Conservation (phyloP, 2,113 vertebrate genomes). For the Nibea coibor region DNA sequence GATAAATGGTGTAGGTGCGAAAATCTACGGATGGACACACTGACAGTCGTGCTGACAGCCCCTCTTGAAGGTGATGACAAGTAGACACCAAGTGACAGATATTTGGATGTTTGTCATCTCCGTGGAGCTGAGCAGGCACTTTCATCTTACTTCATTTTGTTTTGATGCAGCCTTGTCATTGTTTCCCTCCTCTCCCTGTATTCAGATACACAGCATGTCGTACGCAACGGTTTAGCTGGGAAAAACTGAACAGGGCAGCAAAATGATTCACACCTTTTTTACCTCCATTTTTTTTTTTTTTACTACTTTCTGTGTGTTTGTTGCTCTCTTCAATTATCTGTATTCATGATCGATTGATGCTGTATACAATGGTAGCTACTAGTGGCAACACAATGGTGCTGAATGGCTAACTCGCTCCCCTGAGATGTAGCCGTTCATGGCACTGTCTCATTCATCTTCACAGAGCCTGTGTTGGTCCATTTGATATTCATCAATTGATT, state of each 20-base stretch:
- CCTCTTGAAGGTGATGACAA: slow-evolving; percentile 69
- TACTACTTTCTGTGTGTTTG: slow-evolving; percentile 22
- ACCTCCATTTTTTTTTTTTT: slow-evolving; percentile 36
- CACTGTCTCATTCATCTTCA: slow-evolving; percentile 59
- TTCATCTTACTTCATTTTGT: slow-evolving; percentile 55
- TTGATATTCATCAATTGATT: slow-evolving; percentile 76
- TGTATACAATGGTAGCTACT: slow-evolving; percentile 1
- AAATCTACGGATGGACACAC: slow-evolving; percentile 66
- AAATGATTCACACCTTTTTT: slow-evolving; percentile 25
- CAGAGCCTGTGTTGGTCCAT: slow-evolving; percentile 49
- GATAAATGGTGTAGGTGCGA: slow-evolving; percentile 61
- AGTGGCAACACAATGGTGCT: slow-evolving; percentile 17
- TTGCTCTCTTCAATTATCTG: slow-evolving; percentile 29
- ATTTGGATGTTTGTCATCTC: slow-evolving; percentile 69
- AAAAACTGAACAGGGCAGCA: background rate
- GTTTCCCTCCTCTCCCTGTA: background rate
- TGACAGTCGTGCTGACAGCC: slow-evolving; percentile 69
- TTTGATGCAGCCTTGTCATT: slow-evolving; percentile 48
- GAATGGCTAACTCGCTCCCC: slow-evolving; percentile 8
- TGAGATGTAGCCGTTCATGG: slow-evolving; percentile 11
- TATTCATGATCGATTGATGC: slow-evolving; percentile 28
- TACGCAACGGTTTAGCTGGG: background rate
- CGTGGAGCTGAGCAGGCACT: slow-evolving; percentile 71
- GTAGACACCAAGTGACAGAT: slow-evolving; percentile 73
- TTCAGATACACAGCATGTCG: slow-evolving; percentile 20